Conservation (phyloP, 35 echinoderm and acorn worm genomes). For the Amphiura filiformis region DNA sequence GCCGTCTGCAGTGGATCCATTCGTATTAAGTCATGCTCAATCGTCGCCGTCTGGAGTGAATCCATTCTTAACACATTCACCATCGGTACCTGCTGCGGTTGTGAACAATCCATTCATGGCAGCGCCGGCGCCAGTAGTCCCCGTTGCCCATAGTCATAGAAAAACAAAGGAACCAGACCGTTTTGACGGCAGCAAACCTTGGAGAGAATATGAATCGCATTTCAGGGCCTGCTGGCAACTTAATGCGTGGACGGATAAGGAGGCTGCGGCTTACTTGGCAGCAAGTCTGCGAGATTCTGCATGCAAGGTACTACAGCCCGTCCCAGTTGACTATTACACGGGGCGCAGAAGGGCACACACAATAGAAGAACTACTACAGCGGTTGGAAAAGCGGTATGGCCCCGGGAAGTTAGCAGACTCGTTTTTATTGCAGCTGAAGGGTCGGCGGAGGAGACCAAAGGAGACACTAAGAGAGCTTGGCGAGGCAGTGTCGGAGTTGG, state of each 20-base stretch:
- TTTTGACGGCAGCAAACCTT: constrained; percentile 30
- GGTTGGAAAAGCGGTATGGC: constrained; percentile 28
- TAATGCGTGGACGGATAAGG: background rate
- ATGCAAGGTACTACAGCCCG: background rate
- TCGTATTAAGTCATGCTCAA: no score
- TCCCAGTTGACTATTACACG: background rate
- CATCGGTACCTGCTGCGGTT: no score
- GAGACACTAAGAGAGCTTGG: constrained; percentile 26
- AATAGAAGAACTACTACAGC: background rate
- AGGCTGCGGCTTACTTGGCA: constrained; percentile 13
- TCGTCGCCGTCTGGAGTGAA: no score
- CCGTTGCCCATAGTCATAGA: no score
- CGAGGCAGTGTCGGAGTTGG: background rate
- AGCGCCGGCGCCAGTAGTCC: no score
- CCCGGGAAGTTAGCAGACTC: constrained; percentile 7
- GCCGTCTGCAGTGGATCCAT: no score
- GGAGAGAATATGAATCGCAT: constrained; percentile 32
- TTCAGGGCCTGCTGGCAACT: constrained; percentile 18
- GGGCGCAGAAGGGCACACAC: background rate
- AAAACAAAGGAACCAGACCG: no score
- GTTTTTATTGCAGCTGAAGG: background rate
- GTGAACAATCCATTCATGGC: no score
- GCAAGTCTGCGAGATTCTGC: constrained; percentile 7
- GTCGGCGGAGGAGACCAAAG: background rate
- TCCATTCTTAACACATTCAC: no score